Conservation (phyloP, 1,140 invertebrate species). For the Drosophila hydei region DNA sequence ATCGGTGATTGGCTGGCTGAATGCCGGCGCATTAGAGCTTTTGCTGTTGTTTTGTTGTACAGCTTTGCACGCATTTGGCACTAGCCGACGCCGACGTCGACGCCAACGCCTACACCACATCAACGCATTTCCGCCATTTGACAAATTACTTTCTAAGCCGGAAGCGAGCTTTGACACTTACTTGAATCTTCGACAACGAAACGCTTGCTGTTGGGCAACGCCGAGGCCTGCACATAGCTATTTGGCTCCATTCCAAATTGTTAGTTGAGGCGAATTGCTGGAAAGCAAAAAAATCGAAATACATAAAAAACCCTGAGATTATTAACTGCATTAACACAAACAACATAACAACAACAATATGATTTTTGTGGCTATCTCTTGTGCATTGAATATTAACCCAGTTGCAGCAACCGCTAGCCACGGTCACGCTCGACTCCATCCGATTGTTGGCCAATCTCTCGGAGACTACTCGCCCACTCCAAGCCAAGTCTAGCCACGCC, state of each 20-base stretch:
- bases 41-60: slow-evolving; percentile 10
- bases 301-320: slow-evolving; percentile 47
- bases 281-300: slow-evolving; percentile 1
- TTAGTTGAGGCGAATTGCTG: slow-evolving; percentile 13
- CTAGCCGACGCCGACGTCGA: neutral
- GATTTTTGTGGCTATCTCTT: slow-evolving; percentile 12
- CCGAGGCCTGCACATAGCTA: slow-evolving; percentile 56
- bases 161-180: slow-evolving; percentile 58
- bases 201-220: slow-evolving; percentile 64
- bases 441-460: slow-evolving; percentile 60
- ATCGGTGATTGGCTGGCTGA: slow-evolving; percentile 40
- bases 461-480: no score
- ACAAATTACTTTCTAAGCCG: slow-evolving; percentile 58
- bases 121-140: slow-evolving; percentile 56
- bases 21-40: slow-evolving; percentile 25
- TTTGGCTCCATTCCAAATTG: slow-evolving; percentile 52
- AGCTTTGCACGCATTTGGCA: no score
- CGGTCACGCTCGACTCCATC: slow-evolving; percentile 67
- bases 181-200: slow-evolving; percentile 79
- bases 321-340: slow-evolving; percentile 2
- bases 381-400: slow-evolving; percentile 53
- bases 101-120: slow-evolving; percentile 1
- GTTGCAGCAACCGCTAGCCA: slow-evolving; percentile 60
- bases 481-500: no score
- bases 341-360: slow-evolving; percentile 2